phyloP scores from a whole-genome alignment of 1,140 invertebrate species.

The Saccostrea glomerata region DNA sequence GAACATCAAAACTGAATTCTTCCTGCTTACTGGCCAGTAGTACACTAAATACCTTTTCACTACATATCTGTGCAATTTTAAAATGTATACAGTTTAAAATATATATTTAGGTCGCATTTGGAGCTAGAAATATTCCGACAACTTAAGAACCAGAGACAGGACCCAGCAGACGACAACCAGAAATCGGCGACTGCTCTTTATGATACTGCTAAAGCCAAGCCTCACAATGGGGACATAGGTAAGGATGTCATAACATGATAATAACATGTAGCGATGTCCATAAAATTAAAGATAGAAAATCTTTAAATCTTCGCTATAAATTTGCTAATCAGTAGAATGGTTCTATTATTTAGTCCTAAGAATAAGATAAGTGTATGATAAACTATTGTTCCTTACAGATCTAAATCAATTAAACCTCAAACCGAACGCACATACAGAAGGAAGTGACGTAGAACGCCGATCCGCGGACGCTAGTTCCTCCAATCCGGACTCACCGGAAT shows the following conservation, averaged over 20 bases:
- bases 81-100: too few species aligned
- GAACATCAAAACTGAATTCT: too few species aligned
- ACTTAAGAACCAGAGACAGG: slow-evolving; percentile 72
- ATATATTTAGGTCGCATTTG: slow-evolving; percentile 66
- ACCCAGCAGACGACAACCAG: neutral
- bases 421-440: neutral
- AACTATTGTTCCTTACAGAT: neutral
- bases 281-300: too few species aligned
- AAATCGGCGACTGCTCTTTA: too few species aligned
- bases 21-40: too few species aligned
- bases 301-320: too few species aligned
- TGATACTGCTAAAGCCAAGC: neutral
- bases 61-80: too few species aligned
- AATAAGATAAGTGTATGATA: too few species aligned
- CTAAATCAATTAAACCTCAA: neutral
- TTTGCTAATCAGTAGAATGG: too few species aligned
- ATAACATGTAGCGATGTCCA: too few species aligned
- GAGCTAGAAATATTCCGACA: slow-evolving; percentile 76
- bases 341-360: too few species aligned
- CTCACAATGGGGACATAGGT: neutral
- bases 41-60: too few species aligned
- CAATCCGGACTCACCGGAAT: neutral
- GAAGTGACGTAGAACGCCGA: neutral
- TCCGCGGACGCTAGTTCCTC: neutral
- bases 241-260: neutral